Conservation (phyloP, 2,113 vertebrate species). For the Ceyx melanurus region DNA sequence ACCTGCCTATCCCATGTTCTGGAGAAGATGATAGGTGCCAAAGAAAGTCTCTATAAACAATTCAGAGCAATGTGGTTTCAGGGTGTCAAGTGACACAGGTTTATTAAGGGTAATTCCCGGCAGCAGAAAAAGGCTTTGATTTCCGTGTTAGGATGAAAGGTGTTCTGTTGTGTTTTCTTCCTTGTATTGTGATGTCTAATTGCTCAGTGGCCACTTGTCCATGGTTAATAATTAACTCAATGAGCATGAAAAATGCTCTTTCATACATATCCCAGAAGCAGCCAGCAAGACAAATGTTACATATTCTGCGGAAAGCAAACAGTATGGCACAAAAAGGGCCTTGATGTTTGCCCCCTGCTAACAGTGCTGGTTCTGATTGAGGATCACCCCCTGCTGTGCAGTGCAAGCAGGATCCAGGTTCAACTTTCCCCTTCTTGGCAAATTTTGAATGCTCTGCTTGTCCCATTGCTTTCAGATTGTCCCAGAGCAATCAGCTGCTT, state of each 20-base stretch:
- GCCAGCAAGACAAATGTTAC: constrained; percentile 25
- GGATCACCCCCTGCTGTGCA: not conserved
- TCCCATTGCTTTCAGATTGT: not conserved
- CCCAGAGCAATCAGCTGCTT: accelerated
- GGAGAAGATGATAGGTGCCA: not conserved
- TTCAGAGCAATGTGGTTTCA: not conserved
- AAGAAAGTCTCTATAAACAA: not conserved
- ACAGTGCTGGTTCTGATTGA: not conserved
- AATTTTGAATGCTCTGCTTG: not conserved
- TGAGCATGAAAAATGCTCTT: constrained; percentile 40
- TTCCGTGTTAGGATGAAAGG: constrained; percentile 65
- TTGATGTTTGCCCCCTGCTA: constrained; percentile 1
- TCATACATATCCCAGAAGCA: not conserved
- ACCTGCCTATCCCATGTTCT: no score
- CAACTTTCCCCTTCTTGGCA: not conserved
- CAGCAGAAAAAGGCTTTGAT: not conserved
- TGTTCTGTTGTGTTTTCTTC: constrained; percentile 42
- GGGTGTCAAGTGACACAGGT: not conserved
- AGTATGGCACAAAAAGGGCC: not conserved
- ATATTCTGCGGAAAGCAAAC: constrained; percentile 18
- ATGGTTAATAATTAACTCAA: constrained; percentile 45
- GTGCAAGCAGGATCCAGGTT: not conserved
- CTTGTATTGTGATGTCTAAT: constrained; percentile 18
- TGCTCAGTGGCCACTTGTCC: constrained; percentile 18
- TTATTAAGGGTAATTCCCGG: constrained; percentile 63